Percentiles rank a stretch among this genome's conserved stretches.
These are phyloP conservation scores for Strigamia crassipes DNA, from an alignment of 2,888 invertebrate species.

Conservation along the genomic window DNA sequence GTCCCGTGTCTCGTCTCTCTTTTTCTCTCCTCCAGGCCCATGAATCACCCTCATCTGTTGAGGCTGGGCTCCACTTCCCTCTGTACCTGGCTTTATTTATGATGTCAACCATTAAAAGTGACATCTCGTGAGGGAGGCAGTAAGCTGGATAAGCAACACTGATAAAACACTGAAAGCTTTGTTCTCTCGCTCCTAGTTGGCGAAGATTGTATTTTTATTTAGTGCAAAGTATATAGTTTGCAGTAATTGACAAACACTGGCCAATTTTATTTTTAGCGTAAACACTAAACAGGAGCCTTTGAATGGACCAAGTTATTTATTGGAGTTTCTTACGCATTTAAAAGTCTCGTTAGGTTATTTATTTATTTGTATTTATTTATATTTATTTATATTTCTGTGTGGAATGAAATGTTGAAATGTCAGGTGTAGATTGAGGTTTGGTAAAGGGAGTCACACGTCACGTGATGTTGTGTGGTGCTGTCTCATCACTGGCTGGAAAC, in stretches of 20 bases:
- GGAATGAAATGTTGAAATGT: not conserved
- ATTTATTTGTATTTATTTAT: not conserved
- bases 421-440: not conserved
- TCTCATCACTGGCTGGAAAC: not conserved
- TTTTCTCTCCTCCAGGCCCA: slow-evolving; percentile 27
- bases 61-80: slow-evolving; percentile 38
- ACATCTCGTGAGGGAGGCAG: slow-evolving; percentile 40
- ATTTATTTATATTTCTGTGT: not conserved
- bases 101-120: slow-evolving; percentile 42
- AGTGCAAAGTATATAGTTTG: slow-evolving; percentile 2
- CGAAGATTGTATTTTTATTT: slow-evolving; percentile 36
- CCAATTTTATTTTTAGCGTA: slow-evolving; percentile 5
- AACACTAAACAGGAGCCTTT: not conserved
- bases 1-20: slow-evolving; percentile 38
- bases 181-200: not conserved
- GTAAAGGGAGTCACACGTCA: not conserved
- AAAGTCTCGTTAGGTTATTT: not conserved
- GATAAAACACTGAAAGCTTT: slow-evolving; percentile 42
- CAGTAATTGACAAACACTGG: not conserved
- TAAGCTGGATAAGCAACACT: slow-evolving; percentile 40
- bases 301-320: slow-evolving; percentile 4
- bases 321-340: not conserved
- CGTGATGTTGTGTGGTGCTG: slow-evolving; percentile 2
- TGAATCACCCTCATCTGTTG: slow-evolving; percentile 42
- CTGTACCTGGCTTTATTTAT: slow-evolving; percentile 37